phyloP scores from a whole-genome alignment of 2,113 vertebrate genomes.

The Calonectris borealis region DNA sequence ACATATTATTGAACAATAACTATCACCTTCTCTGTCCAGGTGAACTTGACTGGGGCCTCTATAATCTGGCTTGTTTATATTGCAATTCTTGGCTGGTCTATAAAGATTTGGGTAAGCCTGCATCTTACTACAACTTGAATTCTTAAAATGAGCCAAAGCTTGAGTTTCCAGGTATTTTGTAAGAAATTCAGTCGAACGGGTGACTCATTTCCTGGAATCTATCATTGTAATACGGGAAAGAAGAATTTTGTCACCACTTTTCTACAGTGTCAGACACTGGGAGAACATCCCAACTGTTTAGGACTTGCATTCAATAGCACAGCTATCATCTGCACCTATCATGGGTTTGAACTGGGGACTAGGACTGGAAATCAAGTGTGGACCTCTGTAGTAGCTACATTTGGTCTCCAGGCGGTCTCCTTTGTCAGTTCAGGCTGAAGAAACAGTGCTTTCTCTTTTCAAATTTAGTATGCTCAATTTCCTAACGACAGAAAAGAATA shows the following conservation, averaged over 20 bases:
- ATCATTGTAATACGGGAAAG: neutral
- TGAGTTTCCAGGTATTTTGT: neutral
- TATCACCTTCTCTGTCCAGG: neutral
- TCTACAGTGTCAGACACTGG: neutral
- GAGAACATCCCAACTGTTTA: neutral
- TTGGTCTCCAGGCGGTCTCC: neutral
- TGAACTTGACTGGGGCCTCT: neutral
- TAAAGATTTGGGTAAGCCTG: neutral
- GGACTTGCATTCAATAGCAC: neutral
- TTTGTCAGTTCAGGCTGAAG: neutral
- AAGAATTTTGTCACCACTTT: neutral
- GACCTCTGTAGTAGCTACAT: neutral
- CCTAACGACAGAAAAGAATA: neutral
- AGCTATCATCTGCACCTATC: neutral
- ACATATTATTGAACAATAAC: accelerated
- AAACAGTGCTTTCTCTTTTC: neutral
- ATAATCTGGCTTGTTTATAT: neutral
- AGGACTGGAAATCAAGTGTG: neutral
- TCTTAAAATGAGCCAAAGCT: neutral
- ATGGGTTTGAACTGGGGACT: neutral
- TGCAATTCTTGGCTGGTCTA: neutral
- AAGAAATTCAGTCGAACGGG: neutral
- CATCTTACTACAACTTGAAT: neutral
- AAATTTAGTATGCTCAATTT: neutral
- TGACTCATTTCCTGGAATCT: neutral